Conservation (phyloP, 2,888 invertebrate species). For the Parelbella ahira region DNA sequence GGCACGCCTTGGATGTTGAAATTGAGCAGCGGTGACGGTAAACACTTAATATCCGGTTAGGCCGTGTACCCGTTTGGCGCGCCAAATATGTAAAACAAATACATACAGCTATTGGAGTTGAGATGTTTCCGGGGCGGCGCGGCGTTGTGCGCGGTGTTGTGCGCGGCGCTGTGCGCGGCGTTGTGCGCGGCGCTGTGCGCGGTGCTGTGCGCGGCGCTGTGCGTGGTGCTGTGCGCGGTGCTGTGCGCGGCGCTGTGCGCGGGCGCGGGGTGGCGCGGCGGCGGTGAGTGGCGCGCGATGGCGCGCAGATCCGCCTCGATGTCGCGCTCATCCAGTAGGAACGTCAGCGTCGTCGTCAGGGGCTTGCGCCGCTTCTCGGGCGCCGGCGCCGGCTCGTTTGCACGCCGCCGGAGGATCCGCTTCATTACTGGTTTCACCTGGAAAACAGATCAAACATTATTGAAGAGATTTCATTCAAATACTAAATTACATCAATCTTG, state of each 20-base stretch:
- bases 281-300: constrained; percentile 82
- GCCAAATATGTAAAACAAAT: too few species aligned
- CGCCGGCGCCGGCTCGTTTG: constrained; percentile 95
- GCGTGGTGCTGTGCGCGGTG: constrained; percentile 1
- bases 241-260: constrained; percentile 47
- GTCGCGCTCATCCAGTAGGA: constrained; percentile 92
- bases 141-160: too few species aligned
- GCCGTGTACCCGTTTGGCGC: too few species aligned
- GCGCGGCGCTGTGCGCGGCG: too few species aligned
- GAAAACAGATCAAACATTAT: neutral
- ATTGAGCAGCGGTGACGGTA: too few species aligned
- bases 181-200: too few species aligned
- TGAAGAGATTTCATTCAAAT: too few species aligned
- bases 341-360: constrained; percentile 91
- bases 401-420: constrained; percentile 92
- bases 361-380: constrained; percentile 93
- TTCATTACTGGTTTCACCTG: constrained; percentile 97
- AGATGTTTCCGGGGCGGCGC: constrained; percentile 59
- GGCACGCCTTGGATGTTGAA: too few species aligned
- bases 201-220: too few species aligned
- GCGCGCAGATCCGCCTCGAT: constrained; percentile 92
- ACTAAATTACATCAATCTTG: too few species aligned
- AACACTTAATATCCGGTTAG: too few species aligned
- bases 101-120: constrained; percentile 59
- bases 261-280: constrained; percentile 40